Evolutionary conservation across 2,113 vertebrate genomes (phyloP).

Genomic region (Mobula hypostoma): DNA sequence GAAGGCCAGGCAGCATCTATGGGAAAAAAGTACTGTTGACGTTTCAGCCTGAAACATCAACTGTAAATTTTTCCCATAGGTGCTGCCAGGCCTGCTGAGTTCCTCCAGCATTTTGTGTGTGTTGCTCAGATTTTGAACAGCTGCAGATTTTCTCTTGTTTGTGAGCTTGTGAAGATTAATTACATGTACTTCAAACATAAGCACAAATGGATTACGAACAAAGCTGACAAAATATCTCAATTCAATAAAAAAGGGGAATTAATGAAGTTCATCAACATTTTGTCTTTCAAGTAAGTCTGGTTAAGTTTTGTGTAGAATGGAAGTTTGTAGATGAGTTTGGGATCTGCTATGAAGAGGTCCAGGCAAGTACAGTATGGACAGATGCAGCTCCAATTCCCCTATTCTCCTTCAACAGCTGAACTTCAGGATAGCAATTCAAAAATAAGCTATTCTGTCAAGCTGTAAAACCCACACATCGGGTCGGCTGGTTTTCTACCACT

Average conservation of each 20-base stretch:
- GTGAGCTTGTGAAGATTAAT: neutral
- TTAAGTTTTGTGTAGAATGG: neutral
- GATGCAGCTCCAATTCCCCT: neutral
- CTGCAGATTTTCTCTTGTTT: no score
- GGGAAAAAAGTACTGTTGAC: no score
- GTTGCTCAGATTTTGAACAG: no score
- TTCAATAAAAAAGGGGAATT: neutral
- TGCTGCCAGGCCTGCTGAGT: no score
- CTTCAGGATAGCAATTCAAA: neutral
- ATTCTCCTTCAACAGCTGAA: neutral
- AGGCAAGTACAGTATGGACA: neutral
- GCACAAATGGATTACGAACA: neutral
- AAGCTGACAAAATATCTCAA: neutral
- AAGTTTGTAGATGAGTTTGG: neutral
- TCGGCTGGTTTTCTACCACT: neutral
- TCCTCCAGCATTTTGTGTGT: no score
- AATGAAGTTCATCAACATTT: neutral
- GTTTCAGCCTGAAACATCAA: no score
- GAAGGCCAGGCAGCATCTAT: no score
- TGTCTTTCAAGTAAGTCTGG: neutral
- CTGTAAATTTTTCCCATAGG: no score
- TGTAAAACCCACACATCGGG: neutral
- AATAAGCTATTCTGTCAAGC: neutral
- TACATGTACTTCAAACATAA: neutral
- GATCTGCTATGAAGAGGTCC: neutral